These are phyloP conservation scores for Callaeas wilsoni DNA, from an alignment of 2,113 vertebrate species.

Conservation along the genomic window DNA sequence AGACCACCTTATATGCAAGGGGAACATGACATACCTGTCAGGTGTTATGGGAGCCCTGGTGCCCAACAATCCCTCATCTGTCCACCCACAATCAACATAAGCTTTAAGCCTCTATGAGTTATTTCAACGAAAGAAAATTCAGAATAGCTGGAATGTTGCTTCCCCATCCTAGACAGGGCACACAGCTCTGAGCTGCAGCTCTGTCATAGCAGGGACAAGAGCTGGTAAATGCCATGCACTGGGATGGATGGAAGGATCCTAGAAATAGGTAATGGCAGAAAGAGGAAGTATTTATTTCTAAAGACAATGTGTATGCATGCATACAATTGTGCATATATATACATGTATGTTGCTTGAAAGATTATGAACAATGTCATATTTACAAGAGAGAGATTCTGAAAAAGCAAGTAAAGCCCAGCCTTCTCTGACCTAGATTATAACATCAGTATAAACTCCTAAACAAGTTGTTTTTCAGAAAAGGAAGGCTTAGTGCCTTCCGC, in stretches of 20 bases:
- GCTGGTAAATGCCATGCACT: not conserved
- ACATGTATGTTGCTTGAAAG: not conserved
- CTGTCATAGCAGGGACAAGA: not conserved
- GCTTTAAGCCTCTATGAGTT: not conserved
- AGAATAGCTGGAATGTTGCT: not conserved
- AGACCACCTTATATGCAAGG: rapidly evolving
- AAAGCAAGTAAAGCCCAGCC: not conserved
- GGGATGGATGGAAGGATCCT: not conserved
- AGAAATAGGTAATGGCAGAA: not conserved
- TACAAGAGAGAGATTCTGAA: not conserved
- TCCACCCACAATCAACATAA: not conserved
- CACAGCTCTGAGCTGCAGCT: not conserved
- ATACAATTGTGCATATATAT: not conserved
- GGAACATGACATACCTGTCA: not conserved
- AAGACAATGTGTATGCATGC: not conserved
- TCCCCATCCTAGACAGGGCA: not conserved
- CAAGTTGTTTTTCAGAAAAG: not conserved
- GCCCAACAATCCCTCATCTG: not conserved
- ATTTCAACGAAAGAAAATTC: not conserved
- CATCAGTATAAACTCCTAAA: not conserved
- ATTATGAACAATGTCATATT: not conserved
- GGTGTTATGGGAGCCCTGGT: not conserved
- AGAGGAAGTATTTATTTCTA: not conserved
- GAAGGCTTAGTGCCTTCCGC: not conserved
- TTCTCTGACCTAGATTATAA: not conserved